Base-by-base conservation (phyloP, 2,797 vertebrate genomes). In the Buceros bicornis region DNA sequence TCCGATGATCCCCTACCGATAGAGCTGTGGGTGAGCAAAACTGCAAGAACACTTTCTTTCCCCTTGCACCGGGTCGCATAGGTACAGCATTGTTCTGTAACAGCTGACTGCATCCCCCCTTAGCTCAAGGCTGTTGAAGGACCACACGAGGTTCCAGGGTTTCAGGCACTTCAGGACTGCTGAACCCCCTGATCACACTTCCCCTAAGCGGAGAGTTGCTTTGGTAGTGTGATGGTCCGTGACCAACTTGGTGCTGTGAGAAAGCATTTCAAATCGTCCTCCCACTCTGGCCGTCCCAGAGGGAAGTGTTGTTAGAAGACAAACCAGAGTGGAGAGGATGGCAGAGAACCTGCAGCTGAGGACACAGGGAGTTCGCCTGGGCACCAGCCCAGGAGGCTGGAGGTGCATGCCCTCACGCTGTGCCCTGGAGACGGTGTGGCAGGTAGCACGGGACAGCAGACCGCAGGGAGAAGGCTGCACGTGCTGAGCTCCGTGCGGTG, bases 141-240 rank as follows among this genome's bases (percentile, higher is more conserved):
- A 58, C 31, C 42, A 42, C 2, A 0, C 3, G 5, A 57, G 24
- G 22, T 54, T 71, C 43, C 54, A 0, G 0, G 7, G 33, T 45
- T 85, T 58, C 81, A 15, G 28, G 66, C 19, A 10, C 53, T 16
- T 33, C 21, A 10, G 62, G 45, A 25, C 33, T 10, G n/a, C 22
- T 11, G 35, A 87, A 93, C 57, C 53, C 37, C 48, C 48, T 53
- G 28, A 57, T 21, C 35, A 21, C 31, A 6, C 33, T 42, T 51
- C n/a, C 48, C 25, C 3, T 5, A 61, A 69, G 8, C 1, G 0
- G 57, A 65, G 31, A 54, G 26, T 1, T 61, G 53, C 53, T 87
- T 26, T 61, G 45, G 28, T 10, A 72, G 11, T 3, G 51, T 18
- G 72, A 60, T 53, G 77, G 47, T 87, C 83, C 33, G 33, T 84